Percentiles rank a stretch among this genome's conserved stretches.
Conservation (phyloP, 2,888 invertebrate genomes). For the Tethea ocularis region DNA sequence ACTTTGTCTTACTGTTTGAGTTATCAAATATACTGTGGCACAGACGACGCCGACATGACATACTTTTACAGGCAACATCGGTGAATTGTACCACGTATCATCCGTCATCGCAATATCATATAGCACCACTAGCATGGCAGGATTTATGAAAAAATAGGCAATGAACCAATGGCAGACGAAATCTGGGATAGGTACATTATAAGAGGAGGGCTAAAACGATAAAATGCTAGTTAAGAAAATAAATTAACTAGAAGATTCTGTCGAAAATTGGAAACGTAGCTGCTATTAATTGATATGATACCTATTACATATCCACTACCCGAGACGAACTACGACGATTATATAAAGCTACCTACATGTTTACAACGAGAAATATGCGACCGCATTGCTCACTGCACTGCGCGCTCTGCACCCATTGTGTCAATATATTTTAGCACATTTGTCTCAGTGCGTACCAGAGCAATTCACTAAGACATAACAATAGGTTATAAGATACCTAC, state of each 20-base stretch:
- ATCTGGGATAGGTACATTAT: too few relatives aligned
- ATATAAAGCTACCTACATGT: background rate
- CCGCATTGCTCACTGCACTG: conserved; percentile 6
- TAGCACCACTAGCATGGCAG: background rate
- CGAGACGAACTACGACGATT: background rate
- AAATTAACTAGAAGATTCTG: background rate
- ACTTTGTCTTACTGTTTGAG: background rate
- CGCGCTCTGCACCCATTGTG: conserved; percentile 5
- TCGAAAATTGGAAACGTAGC: background rate
- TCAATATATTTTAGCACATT: conserved; percentile 3
- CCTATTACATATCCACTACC: background rate
- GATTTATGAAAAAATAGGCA: background rate
- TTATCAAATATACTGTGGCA: background rate
- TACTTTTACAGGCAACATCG: background rate
- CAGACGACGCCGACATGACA: background rate
- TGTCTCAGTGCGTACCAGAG: background rate
- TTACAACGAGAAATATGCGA: background rate
- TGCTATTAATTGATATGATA: background rate
- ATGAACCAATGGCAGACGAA: too few relatives aligned
- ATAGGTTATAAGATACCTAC: background rate
- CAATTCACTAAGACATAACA: background rate
- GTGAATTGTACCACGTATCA: conserved; percentile 1
- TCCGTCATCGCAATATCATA: background rate
- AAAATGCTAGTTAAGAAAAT: too few relatives aligned
- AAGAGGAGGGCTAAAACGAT: too few relatives aligned